These are phyloP conservation scores for Pterostichus niger DNA, from an alignment of 2,888 invertebrate species.

Conservation along the genomic window DNA sequence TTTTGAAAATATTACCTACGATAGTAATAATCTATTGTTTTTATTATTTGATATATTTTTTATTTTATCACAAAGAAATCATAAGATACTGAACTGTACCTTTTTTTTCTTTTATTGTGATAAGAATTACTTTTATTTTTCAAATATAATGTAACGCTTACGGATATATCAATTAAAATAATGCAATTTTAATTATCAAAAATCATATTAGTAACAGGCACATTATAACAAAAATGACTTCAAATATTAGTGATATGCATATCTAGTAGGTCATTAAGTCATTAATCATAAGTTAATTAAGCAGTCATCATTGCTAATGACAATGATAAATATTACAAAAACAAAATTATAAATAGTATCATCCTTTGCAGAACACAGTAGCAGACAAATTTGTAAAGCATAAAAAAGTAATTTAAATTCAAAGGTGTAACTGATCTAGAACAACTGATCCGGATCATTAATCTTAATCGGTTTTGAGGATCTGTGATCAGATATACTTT, in stretches of 20 bases:
- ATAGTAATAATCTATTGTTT: too few species aligned
- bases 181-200: background rate
- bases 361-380: conserved; percentile 12
- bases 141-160: too few species aligned
- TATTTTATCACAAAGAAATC: too few species aligned
- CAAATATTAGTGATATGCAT: conserved; percentile 14
- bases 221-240: conserved; percentile 21
- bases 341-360: conserved; percentile 37
- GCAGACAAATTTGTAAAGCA: background rate
- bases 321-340: background rate
- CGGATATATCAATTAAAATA: too few species aligned
- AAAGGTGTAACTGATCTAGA: conserved; percentile 33
- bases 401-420: conserved; percentile 32
- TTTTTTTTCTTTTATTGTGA: too few species aligned
- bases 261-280: conserved; percentile 23
- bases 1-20: too few species aligned
- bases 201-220: background rate
- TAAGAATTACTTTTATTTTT: too few species aligned
- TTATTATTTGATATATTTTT: too few species aligned
- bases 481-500: conserved; percentile 32
- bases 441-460: conserved; percentile 21
- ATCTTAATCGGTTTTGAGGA: conserved; percentile 34
- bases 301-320: conserved; percentile 33
- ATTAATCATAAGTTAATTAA: conserved; percentile 31
- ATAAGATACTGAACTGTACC: too few species aligned